Base-by-base conservation (phyloP, 2,888 invertebrate genomes). In the Limnephilus auricula region DNA sequence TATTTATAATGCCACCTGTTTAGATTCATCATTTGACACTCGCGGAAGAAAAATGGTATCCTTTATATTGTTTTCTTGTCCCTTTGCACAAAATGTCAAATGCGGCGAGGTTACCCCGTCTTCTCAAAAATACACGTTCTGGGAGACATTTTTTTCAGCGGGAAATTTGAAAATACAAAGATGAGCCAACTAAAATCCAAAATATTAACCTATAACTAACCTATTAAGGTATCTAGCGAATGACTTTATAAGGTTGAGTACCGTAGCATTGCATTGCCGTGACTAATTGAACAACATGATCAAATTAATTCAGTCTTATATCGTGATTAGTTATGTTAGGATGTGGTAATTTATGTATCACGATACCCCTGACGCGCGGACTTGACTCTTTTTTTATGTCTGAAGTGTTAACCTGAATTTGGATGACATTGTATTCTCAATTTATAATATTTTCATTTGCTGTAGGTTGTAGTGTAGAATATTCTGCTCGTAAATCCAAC, bases 1-100 rank as follows among this genome's bases (percentile, higher is more conserved):
- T 86, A 86, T 45, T 40, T 50, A n/a, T 31, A 31, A 31, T 86
- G 86, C 86, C 86, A 86, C 86, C 86, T 86, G 86, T 86, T 86
- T 32, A 30, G 25, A 31, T 45, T 85, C 50, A 31, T 85, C 85
- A 85, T 85, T 31, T 65, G 65, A 65, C n/a, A 37, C n/a, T 45
- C 45, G 31, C 40, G 45, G 1, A 12, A 5, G 31, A n/a, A 13
- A 30, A 85, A 45, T 84, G 18, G 32, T 30, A 25, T 25, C 82
- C 25, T 82, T 82, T 32, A 25, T 31, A 34, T 83, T n/a, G 65
- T 65, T 65, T 65, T 65, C 65, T 18, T 37, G 25, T 34, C 34
- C 25, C 34, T 83, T 18, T 83, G 25, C 32, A 31, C 80, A 32
- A 83, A 83, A 83, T 34, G 32, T 34, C 32, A 83, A 83, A 34